Conservation (phyloP, 2,888 invertebrate species). For the Amiota communis region DNA sequence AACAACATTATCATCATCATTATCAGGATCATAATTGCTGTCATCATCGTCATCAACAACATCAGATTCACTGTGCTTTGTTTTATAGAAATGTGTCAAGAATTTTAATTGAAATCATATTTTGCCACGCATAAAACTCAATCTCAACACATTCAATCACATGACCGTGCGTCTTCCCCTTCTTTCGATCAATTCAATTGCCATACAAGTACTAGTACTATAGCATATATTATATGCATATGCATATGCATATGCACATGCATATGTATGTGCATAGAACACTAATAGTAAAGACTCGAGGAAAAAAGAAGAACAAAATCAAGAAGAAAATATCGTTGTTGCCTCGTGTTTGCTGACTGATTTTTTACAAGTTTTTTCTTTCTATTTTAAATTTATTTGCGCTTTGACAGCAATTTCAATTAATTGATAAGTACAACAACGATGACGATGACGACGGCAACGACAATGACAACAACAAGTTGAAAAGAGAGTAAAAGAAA, state of each 20-base stretch:
- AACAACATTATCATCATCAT: too few relatives aligned
- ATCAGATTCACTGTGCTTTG: too few relatives aligned
- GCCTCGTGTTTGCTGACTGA: conserved; percentile 6
- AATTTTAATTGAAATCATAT: conserved; percentile 22
- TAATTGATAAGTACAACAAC: conserved; percentile 59
- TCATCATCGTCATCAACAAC: too few relatives aligned
- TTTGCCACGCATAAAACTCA: conserved; percentile 18
- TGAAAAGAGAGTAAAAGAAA: conserved; percentile 5
- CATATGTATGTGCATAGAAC: neutral
- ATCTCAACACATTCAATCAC: neutral
- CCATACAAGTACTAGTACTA: neutral
- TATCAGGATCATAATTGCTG: too few relatives aligned
- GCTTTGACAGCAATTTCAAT: conserved; percentile 61
- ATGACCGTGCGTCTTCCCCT: too few relatives aligned
- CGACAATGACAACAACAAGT: too few relatives aligned
- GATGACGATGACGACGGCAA: too few relatives aligned
- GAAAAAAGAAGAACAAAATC: neutral
- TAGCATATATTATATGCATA: neutral
- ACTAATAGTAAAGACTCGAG: neutral
- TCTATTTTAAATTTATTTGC: conserved; percentile 52
- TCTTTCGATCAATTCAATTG: too few relatives aligned
- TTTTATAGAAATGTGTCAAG: conserved; percentile 12
- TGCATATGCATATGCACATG: neutral
- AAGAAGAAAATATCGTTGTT: neutral
- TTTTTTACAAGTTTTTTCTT: neutral